Conservation (phyloP, 2,113 vertebrate genomes). For the Dicerorhinus sumatrensis region DNA sequence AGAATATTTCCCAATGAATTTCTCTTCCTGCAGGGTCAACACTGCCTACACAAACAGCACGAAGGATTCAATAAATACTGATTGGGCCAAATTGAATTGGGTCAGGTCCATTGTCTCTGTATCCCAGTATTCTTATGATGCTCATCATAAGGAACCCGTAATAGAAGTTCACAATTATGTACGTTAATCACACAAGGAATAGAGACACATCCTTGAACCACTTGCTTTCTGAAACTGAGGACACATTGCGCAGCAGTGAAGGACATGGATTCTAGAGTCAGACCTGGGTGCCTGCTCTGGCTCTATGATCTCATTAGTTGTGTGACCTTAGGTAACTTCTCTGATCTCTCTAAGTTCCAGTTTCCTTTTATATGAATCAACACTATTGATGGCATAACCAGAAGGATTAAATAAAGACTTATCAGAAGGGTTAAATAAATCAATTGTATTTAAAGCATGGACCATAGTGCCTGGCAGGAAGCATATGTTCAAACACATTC, state of each 20-base stretch:
- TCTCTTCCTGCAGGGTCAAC: not conserved
- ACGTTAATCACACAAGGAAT: not conserved
- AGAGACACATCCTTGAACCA: not conserved
- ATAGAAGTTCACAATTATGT: not conserved
- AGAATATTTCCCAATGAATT: not conserved
- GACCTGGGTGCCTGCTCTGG: not conserved
- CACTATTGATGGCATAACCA: not conserved
- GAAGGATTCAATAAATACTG: not conserved
- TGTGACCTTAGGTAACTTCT: not conserved
- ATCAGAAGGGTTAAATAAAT: not conserved
- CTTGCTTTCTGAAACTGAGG: not conserved
- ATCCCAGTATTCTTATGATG: not conserved
- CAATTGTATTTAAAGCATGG: not conserved
- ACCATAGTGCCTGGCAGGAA: not conserved
- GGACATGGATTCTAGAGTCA: not conserved
- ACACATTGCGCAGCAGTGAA: rapidly evolving
- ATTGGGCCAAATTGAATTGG: not conserved
- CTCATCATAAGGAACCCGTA: not conserved
- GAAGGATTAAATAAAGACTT: not conserved
- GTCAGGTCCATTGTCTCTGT: not conserved
- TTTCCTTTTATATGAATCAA: not conserved
- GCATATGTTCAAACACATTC: not conserved
- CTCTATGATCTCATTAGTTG: not conserved
- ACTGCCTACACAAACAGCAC: not conserved
- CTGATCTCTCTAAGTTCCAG: not conserved